Percentiles rank a stretch among this genome's conserved stretches.
Evolutionary conservation across 1,140 invertebrate species (phyloP).

Genomic region (Dryas iulia): DNA sequence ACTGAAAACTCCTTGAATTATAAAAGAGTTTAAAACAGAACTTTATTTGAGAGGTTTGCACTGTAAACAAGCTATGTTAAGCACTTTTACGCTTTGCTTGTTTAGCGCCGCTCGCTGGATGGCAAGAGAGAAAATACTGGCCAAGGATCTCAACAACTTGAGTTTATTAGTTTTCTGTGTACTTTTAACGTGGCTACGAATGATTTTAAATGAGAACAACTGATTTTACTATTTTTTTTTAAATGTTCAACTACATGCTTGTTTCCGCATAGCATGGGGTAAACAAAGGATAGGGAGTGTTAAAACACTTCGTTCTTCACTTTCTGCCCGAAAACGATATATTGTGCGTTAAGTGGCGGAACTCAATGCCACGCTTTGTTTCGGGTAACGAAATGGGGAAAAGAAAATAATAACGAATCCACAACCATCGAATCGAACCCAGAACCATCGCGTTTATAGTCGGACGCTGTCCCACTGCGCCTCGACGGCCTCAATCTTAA

Average conservation of each 20-base stretch:
- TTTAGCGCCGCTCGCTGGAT: constrained; percentile 21
- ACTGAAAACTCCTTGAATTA: constrained; percentile 5
- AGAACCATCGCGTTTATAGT: too few relatives aligned
- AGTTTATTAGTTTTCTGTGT: constrained; percentile 24
- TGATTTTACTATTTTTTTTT: not conserved
- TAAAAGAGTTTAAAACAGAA: constrained; percentile 22
- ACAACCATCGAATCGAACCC: too few relatives aligned
- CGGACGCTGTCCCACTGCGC: too few relatives aligned
- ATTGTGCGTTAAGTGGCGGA: too few relatives aligned
- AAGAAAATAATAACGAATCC: too few relatives aligned
- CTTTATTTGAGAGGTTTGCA: constrained; percentile 27
- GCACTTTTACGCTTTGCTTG: constrained; percentile 29
- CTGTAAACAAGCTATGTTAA: constrained; percentile 29
- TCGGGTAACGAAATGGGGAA: too few relatives aligned
- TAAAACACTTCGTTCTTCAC: too few relatives aligned
- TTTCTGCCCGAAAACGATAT: too few relatives aligned
- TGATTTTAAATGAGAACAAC: not conserved
- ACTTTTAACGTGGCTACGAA: not conserved
- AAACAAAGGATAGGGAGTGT: too few relatives aligned
- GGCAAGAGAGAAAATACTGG: constrained; percentile 15
- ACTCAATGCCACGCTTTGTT: too few relatives aligned
- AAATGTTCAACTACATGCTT: not conserved
- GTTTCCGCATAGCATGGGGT: too few relatives aligned
- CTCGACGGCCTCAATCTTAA: too few relatives aligned
- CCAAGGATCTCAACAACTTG: constrained; percentile 15